phyloP scores from a whole-genome alignment of 2,797 vertebrate genomes.

The Rousettus madagascariensis region DNA sequence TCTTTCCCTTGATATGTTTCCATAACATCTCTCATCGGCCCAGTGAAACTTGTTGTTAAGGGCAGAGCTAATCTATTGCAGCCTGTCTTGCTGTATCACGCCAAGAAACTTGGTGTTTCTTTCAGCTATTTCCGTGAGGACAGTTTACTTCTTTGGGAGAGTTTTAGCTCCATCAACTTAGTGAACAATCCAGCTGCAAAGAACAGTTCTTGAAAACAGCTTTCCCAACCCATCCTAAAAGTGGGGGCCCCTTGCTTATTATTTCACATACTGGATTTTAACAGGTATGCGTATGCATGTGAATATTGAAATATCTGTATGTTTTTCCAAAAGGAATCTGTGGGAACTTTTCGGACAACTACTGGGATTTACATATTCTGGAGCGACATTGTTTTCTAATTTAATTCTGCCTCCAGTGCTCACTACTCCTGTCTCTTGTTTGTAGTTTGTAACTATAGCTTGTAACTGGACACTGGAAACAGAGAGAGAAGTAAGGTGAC shows the following conservation, averaged over 20 bases:
- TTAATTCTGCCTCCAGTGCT: background rate
- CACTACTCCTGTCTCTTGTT: background rate
- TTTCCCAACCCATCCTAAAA: background rate
- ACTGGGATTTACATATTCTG: background rate
- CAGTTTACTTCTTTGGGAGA: conserved; percentile 25
- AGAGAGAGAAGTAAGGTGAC: background rate
- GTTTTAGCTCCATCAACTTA: background rate
- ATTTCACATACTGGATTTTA: background rate
- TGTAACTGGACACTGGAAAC: background rate
- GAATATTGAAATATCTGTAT: background rate
- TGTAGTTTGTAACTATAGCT: background rate
- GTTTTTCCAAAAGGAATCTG: background rate
- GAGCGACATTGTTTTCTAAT: background rate
- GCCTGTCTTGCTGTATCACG: conserved; percentile 3
- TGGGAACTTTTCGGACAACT: background rate
- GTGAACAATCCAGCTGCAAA: background rate
- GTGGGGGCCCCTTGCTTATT: background rate
- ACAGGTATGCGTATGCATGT: background rate
- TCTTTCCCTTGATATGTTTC: conserved; percentile 69
- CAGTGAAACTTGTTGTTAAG: conserved; percentile 65
- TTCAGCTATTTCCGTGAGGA: conserved; percentile 52
- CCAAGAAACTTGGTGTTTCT: conserved; percentile 63
- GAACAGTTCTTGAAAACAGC: background rate
- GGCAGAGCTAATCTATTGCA: conserved; percentile 72
- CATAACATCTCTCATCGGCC: conserved; percentile 67